Evolutionary conservation across 2,113 vertebrate genomes (phyloP), one percentile per base, ranked within the genome.

Genomic region (Propithecus coquereli): DNA sequence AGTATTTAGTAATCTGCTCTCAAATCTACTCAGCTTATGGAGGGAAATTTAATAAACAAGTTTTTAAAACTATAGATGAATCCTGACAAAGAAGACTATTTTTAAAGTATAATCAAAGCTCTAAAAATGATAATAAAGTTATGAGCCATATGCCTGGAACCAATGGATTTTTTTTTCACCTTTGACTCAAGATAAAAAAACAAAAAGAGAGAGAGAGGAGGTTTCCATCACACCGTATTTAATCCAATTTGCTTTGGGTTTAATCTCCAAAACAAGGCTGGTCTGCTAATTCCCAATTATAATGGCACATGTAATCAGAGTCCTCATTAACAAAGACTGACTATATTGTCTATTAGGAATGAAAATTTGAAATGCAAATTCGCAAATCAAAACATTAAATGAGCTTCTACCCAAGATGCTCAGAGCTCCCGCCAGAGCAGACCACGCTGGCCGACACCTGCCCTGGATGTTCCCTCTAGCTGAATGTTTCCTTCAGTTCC

Each of bases 341-440:
- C 98, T 98, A 97, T 98, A 98, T 98, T 98, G 98, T 98, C 98
- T 99, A 98, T 99, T 99, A 99, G 99, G 97, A 98, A 98, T 98
- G 98, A 98, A 99, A 98, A 99, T 99, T 98, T 99, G 98, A 99
- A 99, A 99, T 99, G 98, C 99, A 99, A 99, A 99, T 99, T 98
- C 98, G 98, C 98, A 98, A 99, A 99, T 99, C 98, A 99, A 98
- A 99, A 99, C 98, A 0, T 99, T 99, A 99, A 99, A 99, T 99
- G 98, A 99, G 98, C 98, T 98, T 76, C 98, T 99, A 98, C 94
- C 98, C 98, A 98, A 98, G 98, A 99, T 98, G 97, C 98, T 98
- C 97, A 96, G 98, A 98, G 98, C 98, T 98, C 98, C 98, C 97
- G 98, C 98, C 99, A 99, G 98, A 98, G 97, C 98, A 98, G 98